phyloP scores from a whole-genome alignment of 2,113 vertebrate genomes.

The Semnornis frantzii region DNA sequence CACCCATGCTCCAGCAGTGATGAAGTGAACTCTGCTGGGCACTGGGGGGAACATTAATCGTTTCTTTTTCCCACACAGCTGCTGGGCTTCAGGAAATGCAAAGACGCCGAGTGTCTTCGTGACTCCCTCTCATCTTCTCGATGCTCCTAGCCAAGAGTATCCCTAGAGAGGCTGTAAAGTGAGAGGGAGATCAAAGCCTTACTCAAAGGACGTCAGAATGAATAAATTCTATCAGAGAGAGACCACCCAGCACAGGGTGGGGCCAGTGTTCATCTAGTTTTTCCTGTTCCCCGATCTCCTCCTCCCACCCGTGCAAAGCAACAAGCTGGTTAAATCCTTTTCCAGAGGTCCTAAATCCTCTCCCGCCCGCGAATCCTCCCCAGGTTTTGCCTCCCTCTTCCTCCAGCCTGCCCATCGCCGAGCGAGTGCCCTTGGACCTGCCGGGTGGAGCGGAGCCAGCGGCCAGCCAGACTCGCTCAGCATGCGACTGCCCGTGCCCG shows the following conservation, averaged over 20 bases:
- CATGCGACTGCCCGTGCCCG: not conserved
- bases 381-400: conserved; percentile 29
- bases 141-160: not conserved
- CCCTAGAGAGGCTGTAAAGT: not conserved
- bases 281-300: not conserved
- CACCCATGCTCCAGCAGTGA: not conserved
- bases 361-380: not conserved
- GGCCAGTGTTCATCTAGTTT: not conserved
- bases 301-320: not conserved
- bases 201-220: rapidly evolving
- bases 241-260: not conserved
- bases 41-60: not conserved
- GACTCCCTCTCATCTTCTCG: not conserved
- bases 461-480: not conserved
- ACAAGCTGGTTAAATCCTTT: not conserved
- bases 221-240: not conserved
- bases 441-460: not conserved
- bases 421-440: not conserved
- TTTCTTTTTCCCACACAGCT: not conserved
- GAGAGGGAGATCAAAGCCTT: not conserved
- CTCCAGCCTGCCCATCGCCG: not conserved
- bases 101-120: not conserved
- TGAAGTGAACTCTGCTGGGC: not conserved
- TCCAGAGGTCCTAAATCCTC: not conserved
- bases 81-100: not conserved